Evolutionary conservation across 2,113 vertebrate genomes (phyloP).

Genomic region (Pituophis catenifer): DNA sequence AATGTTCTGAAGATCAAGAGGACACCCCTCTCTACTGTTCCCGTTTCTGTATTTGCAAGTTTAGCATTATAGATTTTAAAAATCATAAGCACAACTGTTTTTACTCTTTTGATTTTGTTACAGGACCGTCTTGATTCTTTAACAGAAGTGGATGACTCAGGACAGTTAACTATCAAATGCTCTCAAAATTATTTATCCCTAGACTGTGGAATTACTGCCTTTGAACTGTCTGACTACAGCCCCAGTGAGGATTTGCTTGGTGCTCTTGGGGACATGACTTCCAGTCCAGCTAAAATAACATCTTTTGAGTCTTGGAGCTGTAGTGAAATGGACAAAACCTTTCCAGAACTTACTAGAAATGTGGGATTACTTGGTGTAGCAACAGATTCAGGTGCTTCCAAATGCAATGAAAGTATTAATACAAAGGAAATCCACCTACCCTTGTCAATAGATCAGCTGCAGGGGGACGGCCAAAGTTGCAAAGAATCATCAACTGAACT

Average conservation of each 20-base stretch:
- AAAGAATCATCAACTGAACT: slow-evolving; percentile 28
- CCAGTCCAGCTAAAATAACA: slow-evolving; percentile 69
- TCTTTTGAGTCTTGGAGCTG: slow-evolving; percentile 76
- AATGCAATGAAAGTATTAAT: slow-evolving; percentile 53
- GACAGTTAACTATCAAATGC: slow-evolving; percentile 95
- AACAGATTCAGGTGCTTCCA: slow-evolving; percentile 65
- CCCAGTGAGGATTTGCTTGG: slow-evolving; percentile 84
- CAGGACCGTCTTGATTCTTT: slow-evolving; percentile 92
- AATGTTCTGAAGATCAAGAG: background rate
- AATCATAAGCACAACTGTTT: slow-evolving; percentile 3
- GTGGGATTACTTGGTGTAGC: slow-evolving; percentile 80
- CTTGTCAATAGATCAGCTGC: slow-evolving; percentile 43
- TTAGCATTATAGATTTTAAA: background rate
- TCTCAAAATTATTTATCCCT: slow-evolving; percentile 96
- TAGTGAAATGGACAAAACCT: slow-evolving; percentile 79
- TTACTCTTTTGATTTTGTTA: slow-evolving; percentile 55
- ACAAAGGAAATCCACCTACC: slow-evolving; percentile 52
- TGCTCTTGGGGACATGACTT: slow-evolving; percentile 65
- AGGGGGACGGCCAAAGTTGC: slow-evolving; percentile 42
- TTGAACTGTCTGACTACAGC: slow-evolving; percentile 93
- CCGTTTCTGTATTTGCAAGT: background rate
- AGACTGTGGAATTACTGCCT: slow-evolving; percentile 97
- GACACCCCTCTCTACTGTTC: background rate
- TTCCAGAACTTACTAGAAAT: slow-evolving; percentile 81
- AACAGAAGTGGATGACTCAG: slow-evolving; percentile 95